phyloP scores from a whole-genome alignment of 2,888 invertebrate species.

The Aethes cnicana region DNA sequence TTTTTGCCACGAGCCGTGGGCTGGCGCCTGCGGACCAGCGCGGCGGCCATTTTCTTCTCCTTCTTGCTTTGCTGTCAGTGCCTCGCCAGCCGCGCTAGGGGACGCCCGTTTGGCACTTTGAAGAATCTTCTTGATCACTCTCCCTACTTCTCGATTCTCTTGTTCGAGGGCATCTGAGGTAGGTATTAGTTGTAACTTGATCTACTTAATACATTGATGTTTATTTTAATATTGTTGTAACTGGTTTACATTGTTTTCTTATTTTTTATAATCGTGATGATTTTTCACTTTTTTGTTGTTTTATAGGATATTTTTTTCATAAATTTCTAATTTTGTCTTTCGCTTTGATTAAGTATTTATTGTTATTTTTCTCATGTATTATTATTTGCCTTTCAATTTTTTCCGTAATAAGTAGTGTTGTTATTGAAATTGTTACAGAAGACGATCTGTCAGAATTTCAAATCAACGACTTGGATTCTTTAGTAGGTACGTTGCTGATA shows the following conservation, averaged over 20 bases:
- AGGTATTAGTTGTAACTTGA: conserved; percentile 38
- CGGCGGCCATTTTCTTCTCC: conserved; percentile 79
- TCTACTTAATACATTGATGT: conserved; percentile 25
- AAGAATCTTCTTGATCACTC: conserved; percentile 62
- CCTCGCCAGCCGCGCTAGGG: conserved; percentile 53
- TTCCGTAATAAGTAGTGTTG: no score
- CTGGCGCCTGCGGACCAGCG: conserved; percentile 48
- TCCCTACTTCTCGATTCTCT: conserved; percentile 65
- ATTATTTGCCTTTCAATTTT: no score
- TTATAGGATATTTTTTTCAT: no score
- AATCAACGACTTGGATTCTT: no score
- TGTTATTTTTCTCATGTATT: no score
- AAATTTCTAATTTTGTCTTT: no score
- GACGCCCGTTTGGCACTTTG: conserved; percentile 51
- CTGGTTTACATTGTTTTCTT: not conserved
- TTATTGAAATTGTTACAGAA: no score
- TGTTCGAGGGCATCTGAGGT: conserved; percentile 43
- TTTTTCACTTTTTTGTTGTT: no score
- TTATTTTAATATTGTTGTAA: not conserved
- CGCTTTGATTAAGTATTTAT: no score
- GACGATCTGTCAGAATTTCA: no score
- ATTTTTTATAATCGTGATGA: not conserved
- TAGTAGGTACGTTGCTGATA: no score
- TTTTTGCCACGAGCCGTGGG: conserved; percentile 46
- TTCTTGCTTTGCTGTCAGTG: conserved; percentile 70